Evolutionary conservation across 2,888 invertebrate genomes (phyloP).

Genomic region (Pollenia griseotomentosa): DNA sequence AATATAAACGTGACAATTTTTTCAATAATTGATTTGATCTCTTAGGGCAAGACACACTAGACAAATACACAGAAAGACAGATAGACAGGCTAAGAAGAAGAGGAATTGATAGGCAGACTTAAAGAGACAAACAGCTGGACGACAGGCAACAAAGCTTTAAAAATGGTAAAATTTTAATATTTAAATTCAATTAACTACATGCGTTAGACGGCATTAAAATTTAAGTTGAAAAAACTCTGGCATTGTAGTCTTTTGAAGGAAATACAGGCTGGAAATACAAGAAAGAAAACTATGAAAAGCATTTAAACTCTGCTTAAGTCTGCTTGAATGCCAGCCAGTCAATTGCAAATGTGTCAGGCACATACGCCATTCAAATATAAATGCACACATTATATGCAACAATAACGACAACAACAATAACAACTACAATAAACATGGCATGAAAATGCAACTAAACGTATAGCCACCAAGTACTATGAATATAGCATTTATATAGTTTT

Average conservation of each 20-base stretch:
- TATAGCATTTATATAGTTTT: neutral
- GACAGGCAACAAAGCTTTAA: neutral
- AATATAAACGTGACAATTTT: conserved; percentile 21
- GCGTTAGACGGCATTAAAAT: conserved; percentile 31
- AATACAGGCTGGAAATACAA: conserved; percentile 22
- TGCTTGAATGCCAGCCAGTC: conserved; percentile 49
- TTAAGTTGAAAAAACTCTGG: conserved; percentile 38
- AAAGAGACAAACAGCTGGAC: neutral
- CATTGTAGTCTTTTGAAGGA: conserved; percentile 34
- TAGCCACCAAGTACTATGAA: too few species aligned
- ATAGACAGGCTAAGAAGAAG: neutral
- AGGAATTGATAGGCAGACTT: too few species aligned
- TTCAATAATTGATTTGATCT: conserved; percentile 36
- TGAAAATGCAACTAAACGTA: neutral
- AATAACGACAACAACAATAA: too few species aligned
- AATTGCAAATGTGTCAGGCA: conserved; percentile 58
- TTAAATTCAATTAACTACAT: conserved; percentile 52
- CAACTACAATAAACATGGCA: neutral
- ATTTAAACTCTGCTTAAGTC: conserved; percentile 40
- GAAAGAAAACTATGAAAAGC: conserved; percentile 17
- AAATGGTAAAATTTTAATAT: neutral
- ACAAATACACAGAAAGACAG: neutral
- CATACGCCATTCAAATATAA: conserved; percentile 53
- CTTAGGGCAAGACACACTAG: neutral
- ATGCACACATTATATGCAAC: conserved; percentile 46